phyloP scores from a whole-genome alignment of 1,140 invertebrate genomes.

The Amphibalanus amphitrite region DNA sequence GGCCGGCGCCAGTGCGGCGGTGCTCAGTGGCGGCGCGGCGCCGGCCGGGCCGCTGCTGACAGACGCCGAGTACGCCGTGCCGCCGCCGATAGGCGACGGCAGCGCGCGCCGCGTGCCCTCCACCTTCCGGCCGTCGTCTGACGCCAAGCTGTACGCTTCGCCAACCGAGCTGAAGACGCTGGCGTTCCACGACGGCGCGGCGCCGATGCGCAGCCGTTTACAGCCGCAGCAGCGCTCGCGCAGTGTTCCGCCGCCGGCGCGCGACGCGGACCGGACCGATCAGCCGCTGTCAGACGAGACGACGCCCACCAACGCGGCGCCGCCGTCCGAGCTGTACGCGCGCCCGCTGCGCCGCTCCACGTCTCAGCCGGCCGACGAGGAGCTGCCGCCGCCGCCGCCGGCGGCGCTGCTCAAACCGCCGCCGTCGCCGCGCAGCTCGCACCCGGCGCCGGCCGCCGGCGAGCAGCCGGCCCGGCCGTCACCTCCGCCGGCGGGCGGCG shows the following conservation, averaged over 20 bases:
- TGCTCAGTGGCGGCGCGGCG: too few relatives aligned
- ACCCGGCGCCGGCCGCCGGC: too few relatives aligned
- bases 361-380: not conserved
- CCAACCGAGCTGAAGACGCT: constrained; percentile 65
- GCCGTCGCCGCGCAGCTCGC: not conserved
- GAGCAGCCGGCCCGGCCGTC: not conserved
- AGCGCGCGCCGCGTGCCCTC: constrained; percentile 38
- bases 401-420: not conserved
- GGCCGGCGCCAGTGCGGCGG: too few relatives aligned
- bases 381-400: not conserved
- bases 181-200: constrained; percentile 35
- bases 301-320: not conserved
- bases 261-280: not conserved
- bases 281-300: constrained; percentile 7
- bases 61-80: not conserved
- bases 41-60: not conserved
- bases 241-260: not conserved
- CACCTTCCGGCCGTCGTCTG: constrained; percentile 60
- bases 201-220: not conserved
- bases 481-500: too few relatives aligned
- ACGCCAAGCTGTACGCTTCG: constrained; percentile 71
- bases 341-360: too few relatives aligned
- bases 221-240: not conserved
- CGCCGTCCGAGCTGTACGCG: not conserved
- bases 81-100: constrained; percentile 8